A percentile compares a stretch with the other conserved stretches of the same genome.
Conservation (phyloP, 2,113 vertebrate genomes). For the Ptilorrhoa leucosticta region DNA sequence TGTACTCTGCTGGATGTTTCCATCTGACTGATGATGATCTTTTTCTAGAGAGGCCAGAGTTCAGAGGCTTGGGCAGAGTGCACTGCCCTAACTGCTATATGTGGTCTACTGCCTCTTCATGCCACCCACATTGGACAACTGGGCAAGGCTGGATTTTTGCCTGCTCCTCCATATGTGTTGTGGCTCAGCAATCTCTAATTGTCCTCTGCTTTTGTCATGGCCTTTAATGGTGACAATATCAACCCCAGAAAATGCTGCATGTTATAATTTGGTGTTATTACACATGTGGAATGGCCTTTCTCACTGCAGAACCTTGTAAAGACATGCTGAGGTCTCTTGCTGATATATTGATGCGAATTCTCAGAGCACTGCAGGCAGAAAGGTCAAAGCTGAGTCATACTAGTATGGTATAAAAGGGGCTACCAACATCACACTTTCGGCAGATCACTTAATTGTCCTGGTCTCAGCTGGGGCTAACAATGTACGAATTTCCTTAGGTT, state of each 20-base stretch:
- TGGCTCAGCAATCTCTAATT: not conserved
- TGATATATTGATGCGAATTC: not conserved
- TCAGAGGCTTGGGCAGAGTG: not conserved
- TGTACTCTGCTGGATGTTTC: not conserved
- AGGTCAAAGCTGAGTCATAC: not conserved
- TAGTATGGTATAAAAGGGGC: not conserved
- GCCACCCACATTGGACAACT: fast-evolving
- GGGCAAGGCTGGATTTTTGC: not conserved
- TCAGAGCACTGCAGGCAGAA: not conserved
- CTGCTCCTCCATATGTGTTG: not conserved
- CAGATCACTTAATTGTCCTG: not conserved
- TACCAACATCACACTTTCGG: not conserved
- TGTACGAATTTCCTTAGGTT: not conserved
- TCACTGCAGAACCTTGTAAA: not conserved
- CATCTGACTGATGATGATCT: not conserved
- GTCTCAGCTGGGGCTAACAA: not conserved
- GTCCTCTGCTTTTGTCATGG: not conserved
- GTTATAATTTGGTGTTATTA: not conserved
- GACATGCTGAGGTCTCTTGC: not conserved
- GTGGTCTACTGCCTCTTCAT: not conserved
- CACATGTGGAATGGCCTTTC: not conserved
- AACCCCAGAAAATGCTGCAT: not conserved
- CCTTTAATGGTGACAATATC: not conserved
- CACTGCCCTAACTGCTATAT: not conserved
- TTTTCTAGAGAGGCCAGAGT: not conserved